Percentiles rank a stretch among this genome's conserved stretches.
Conservation (phyloP, 2,797 vertebrate genomes). For the Coluber constrictor region DNA sequence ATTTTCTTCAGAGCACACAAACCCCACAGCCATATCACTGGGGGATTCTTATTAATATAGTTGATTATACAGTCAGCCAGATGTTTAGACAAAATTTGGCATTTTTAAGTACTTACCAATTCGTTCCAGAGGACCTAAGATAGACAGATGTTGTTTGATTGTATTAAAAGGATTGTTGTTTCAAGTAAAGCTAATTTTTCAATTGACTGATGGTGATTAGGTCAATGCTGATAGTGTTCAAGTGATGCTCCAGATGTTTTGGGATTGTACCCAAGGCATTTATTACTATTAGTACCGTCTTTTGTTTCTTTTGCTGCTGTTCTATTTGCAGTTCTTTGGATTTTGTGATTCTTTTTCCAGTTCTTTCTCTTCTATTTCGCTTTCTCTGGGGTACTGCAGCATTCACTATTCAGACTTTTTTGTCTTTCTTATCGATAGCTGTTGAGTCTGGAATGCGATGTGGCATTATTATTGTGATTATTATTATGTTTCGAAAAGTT, state of each 20-base stretch:
- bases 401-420: neutral
- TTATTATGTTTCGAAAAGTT: neutral
- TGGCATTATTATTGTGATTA: neutral
- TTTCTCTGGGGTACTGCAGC: neutral
- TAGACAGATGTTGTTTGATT: neutral
- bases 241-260: neutral
- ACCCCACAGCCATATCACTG: neutral
- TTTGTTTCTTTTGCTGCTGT: neutral
- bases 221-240: neutral
- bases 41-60: neutral
- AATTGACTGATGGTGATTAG: neutral
- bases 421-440: neutral
- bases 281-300: neutral
- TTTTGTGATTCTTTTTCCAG: neutral
- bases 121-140: neutral
- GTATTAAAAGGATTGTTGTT: neutral
- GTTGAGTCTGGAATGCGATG: neutral
- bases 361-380: neutral
- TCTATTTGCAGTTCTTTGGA: neutral
- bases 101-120: neutral
- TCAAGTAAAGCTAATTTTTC: neutral
- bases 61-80: neutral
- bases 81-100: neutral
- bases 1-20: neutral
- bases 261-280: neutral